Conservation (phyloP, 2,797 vertebrate genomes). For the Melanotaenia trifasciata region DNA sequence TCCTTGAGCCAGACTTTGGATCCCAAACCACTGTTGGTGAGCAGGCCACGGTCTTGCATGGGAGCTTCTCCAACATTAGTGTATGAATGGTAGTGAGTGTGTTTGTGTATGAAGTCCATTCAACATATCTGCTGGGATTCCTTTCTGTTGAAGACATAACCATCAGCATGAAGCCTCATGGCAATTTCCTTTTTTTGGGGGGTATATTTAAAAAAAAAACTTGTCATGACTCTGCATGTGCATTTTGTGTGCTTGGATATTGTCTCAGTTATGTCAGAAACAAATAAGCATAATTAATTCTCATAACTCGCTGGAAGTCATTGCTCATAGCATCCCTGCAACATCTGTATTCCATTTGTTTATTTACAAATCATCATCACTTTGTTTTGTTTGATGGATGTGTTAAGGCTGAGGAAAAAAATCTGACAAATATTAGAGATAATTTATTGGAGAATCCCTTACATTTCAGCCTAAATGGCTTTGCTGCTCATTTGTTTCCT, state of each 20-base stretch:
- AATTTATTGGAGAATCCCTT: slow-evolving; percentile 4
- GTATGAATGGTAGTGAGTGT: background rate
- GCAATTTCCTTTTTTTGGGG: slow-evolving; percentile 12
- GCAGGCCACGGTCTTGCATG: slow-evolving; percentile 52
- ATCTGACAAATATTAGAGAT: background rate
- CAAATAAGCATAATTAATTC: slow-evolving; percentile 7
- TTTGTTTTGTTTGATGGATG: background rate
- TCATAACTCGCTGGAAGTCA: slow-evolving; percentile 4
- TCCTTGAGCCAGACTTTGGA: slow-evolving; percentile 36
- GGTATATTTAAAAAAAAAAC: background rate
- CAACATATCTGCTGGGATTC: slow-evolving; percentile 31
- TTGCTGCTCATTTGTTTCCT: slow-evolving; percentile 9
- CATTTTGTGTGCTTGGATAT: slow-evolving; percentile 19
- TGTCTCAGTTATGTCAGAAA: slow-evolving; percentile 13
- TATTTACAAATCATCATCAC: background rate
- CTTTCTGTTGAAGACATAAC: slow-evolving; percentile 32
- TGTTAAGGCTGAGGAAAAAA: slow-evolving; percentile 1
- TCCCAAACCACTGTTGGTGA: slow-evolving; percentile 36
- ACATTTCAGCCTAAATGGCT: slow-evolving; percentile 1
- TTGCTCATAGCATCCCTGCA: background rate
- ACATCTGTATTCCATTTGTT: background rate
- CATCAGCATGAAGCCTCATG: slow-evolving; percentile 20
- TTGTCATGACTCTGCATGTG: slow-evolving; percentile 18
- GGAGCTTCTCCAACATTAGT: slow-evolving; percentile 36
- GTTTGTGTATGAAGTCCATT: slow-evolving; percentile 25